A percentile compares a stretch with the other conserved stretches of the same genome.
phyloP scores from a whole-genome alignment of 2,888 invertebrate species.

The Parthenolecanium corni region DNA sequence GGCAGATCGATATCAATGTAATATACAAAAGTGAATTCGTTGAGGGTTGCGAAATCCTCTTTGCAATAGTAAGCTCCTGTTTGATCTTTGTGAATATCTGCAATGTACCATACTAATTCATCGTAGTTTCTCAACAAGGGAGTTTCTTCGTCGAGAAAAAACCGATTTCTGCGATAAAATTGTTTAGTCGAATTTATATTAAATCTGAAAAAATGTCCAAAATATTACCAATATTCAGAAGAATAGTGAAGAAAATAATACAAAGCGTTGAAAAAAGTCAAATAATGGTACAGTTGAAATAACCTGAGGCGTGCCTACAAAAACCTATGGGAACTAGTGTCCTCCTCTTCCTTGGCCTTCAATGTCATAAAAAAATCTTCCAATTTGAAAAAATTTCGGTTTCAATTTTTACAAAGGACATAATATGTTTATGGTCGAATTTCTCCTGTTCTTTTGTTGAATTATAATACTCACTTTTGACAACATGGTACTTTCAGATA shows the following conservation, averaged over 20 bases:
- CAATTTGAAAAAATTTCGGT: too few relatives aligned
- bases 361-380: too few relatives aligned
- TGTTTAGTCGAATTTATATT: background rate
- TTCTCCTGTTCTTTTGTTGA: too few relatives aligned
- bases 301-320: too few relatives aligned
- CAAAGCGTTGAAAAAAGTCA: background rate
- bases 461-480: background rate
- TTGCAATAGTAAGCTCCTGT: slow-evolving; percentile 10
- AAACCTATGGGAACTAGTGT: too few relatives aligned
- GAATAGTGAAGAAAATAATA: background rate
- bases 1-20: background rate
- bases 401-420: too few relatives aligned
- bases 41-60: too few relatives aligned
- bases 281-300: too few relatives aligned
- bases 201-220: background rate
- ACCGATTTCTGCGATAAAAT: background rate
- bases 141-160: background rate
- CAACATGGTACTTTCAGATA: slow-evolving; percentile 2
- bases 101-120: background rate
- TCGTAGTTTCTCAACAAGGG: background rate
- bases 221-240: background rate
- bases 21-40: background rate
- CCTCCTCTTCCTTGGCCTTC: too few relatives aligned
- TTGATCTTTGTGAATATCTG: background rate
- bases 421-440: too few relatives aligned